Conservation (phyloP, 2,888 invertebrate species). For the Alitta virens region DNA sequence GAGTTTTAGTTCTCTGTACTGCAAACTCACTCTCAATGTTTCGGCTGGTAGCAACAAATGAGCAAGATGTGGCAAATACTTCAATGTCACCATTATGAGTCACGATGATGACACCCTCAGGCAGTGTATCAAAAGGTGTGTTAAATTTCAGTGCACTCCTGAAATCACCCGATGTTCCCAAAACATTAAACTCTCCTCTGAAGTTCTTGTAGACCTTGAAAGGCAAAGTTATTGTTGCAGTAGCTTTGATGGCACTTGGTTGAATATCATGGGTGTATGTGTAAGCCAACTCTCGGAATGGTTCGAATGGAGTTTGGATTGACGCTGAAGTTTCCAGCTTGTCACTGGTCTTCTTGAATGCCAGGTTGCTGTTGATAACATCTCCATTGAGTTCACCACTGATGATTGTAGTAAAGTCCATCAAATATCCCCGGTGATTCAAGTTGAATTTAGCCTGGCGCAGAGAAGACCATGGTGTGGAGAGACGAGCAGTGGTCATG, state of each 20-base stretch:
- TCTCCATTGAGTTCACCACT: neutral
- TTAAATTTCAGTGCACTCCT: conserved; percentile 1
- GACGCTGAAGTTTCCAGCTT: neutral
- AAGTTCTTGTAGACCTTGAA: neutral
- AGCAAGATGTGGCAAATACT: conserved; percentile 13
- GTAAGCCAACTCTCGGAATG: neutral
- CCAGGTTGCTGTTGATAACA: neutral
- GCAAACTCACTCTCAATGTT: neutral
- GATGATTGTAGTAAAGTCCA: neutral
- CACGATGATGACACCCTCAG: conserved; percentile 11
- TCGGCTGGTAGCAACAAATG: neutral
- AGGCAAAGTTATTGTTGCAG: neutral
- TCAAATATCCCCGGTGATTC: neutral
- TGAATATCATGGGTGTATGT: no score
- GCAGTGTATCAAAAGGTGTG: conserved; percentile 4
- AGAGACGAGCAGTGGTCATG: no score
- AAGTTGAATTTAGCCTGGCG: neutral
- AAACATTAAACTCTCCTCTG: neutral
- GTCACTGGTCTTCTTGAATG: neutral
- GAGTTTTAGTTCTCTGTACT: no score
- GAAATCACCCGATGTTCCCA: neutral
- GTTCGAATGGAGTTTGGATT: neutral
- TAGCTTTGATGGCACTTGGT: neutral
- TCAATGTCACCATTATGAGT: conserved; percentile 9
- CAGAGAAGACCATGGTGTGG: no score